Evolutionary conservation across 2,888 invertebrate genomes (phyloP).

Genomic region (Pharmacophagus antenor): DNA sequence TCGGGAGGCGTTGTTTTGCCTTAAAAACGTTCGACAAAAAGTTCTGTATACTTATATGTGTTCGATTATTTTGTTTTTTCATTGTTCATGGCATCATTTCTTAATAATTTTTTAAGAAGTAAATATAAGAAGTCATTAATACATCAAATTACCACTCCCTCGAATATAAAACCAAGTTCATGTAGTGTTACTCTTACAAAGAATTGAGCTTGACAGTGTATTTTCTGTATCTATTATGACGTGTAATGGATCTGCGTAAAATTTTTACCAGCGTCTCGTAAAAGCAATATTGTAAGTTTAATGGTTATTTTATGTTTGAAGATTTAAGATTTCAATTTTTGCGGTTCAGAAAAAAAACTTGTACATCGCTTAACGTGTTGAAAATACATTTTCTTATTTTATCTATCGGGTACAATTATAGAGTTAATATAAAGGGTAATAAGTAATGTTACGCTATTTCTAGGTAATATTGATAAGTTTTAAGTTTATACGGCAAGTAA

Average conservation of each 20-base stretch:
- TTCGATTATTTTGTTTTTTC: no score
- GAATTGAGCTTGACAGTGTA: not conserved
- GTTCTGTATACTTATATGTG: no score
- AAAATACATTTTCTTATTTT: not conserved
- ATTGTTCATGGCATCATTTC: no score
- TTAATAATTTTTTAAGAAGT: no score
- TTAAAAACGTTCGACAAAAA: no score
- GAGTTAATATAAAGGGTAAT: no score
- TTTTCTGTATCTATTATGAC: not conserved
- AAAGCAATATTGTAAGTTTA: not conserved
- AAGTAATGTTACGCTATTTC: no score
- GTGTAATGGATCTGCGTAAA: slow-evolving; percentile 3
- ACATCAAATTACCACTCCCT: not conserved
- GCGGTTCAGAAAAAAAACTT: not conserved
- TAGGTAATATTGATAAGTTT: no score
- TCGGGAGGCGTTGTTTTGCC: no score
- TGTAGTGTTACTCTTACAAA: not conserved
- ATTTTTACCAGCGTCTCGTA: slow-evolving; percentile 2
- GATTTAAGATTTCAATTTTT: slow-evolving; percentile 5
- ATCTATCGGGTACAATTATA: not conserved
- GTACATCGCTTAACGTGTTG: not conserved
- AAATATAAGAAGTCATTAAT: not conserved
- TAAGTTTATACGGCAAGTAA: no score
- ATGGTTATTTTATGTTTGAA: slow-evolving; percentile 7
- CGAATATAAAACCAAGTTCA: not conserved